Conservation (phyloP, 2,888 invertebrate species). For the Fragum fragum region DNA sequence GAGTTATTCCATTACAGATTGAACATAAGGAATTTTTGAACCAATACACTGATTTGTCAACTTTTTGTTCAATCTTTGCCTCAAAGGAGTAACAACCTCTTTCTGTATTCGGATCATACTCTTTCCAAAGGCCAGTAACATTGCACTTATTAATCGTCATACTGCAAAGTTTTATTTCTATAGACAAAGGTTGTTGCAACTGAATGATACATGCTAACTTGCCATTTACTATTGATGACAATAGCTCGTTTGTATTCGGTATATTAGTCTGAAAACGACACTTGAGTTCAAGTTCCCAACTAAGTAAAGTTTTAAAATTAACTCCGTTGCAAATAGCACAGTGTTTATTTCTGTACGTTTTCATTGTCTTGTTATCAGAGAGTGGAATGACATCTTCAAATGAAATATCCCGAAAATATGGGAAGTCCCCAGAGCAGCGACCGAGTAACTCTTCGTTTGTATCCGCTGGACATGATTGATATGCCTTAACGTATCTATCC, state of each 20-base stretch:
- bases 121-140: background rate
- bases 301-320: background rate
- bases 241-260: background rate
- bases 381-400: conserved; percentile 13
- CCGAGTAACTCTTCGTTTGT: background rate
- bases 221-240: background rate
- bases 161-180: background rate
- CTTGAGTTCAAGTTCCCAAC: background rate
- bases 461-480: background rate
- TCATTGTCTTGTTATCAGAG: background rate
- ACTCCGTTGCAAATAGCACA: background rate
- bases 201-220: background rate
- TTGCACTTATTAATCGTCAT: background rate
- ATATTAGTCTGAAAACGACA: background rate
- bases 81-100: background rate
- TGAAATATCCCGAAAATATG: background rate
- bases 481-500: background rate
- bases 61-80: background rate
- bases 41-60: background rate
- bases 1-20: background rate
- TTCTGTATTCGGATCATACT: background rate
- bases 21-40: background rate
- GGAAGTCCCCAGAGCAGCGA: background rate
- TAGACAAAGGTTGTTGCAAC: background rate
- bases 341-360: conserved; percentile 4